Evolutionary conservation across 1,140 invertebrate genomes (phyloP).

Genomic region (Liolophura sinensis): DNA sequence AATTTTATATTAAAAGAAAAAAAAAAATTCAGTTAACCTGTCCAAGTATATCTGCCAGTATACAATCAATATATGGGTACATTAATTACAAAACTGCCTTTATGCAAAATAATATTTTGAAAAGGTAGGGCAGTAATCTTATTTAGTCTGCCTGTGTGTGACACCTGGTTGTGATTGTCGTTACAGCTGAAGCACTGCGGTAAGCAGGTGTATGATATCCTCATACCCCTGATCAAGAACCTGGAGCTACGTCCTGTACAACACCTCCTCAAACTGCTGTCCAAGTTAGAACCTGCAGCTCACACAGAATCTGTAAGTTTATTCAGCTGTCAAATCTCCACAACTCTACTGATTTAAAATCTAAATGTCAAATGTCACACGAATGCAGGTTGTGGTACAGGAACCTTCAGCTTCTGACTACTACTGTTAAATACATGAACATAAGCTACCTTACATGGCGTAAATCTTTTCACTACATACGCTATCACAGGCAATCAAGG

Average conservation of each 20-base stretch:
- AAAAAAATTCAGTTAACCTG: no score
- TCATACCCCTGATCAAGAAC: slow-evolving; percentile 88
- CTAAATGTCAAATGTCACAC: no score
- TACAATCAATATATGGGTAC: background rate
- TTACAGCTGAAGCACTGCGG: slow-evolving; percentile 83
- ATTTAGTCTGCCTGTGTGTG: no score
- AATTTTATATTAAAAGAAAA: no score
- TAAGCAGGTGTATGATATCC: slow-evolving; percentile 87
- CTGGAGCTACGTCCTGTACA: slow-evolving; percentile 83
- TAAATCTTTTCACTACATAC: no score
- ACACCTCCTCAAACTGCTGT: slow-evolving; percentile 83
- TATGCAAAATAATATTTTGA: background rate
- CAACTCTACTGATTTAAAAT: no score
- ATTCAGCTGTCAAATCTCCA: background rate
- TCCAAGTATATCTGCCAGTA: no score
- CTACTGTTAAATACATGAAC: no score
- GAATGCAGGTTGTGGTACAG: no score
- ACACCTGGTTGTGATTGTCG: slow-evolving; percentile 2
- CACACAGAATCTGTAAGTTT: slow-evolving; percentile 81
- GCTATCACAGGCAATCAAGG: no score
- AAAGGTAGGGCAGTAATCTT: background rate
- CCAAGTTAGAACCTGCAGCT: slow-evolving; percentile 82
- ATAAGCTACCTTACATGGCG: no score
- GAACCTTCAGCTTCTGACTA: no score
- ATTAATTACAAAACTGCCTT: background rate